Evolutionary conservation across 2,113 vertebrate genomes (phyloP).

Genomic region (Myotis lucifugus): DNA sequence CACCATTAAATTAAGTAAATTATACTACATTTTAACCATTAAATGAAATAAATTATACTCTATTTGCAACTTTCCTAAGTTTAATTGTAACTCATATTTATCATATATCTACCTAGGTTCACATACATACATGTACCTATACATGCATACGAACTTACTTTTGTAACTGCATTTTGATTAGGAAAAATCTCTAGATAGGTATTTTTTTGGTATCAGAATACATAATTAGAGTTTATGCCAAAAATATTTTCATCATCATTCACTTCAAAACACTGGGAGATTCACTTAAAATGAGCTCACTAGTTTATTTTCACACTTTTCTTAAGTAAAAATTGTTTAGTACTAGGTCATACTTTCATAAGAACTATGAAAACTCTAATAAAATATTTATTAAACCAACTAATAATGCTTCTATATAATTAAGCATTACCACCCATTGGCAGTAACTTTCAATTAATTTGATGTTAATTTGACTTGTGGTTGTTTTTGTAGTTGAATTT

Average conservation of each 20-base stretch:
- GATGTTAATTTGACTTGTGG: constrained; percentile 14
- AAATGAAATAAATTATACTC: background rate
- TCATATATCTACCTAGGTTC: background rate
- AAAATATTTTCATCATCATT: background rate
- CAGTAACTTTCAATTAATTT: constrained; percentile 28
- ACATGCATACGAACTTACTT: background rate
- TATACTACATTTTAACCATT: background rate
- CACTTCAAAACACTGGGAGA: background rate
- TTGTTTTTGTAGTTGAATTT: constrained; percentile 27
- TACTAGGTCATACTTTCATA: background rate
- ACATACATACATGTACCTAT: fast-evolving
- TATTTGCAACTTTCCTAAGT: background rate
- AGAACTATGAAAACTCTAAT: background rate
- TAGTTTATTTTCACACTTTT: background rate
- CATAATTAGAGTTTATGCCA: background rate
- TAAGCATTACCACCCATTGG: background rate
- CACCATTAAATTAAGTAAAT: background rate
- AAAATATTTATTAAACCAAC: background rate
- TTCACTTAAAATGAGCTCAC: background rate
- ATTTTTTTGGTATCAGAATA: background rate
- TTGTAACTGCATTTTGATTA: background rate
- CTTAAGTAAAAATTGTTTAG: background rate
- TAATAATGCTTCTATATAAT: background rate
- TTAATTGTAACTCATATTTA: background rate
- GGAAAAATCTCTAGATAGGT: background rate